Evolutionary conservation across 1,140 invertebrate species (phyloP), one percentile per base, ranked within the genome.

Genomic region (Pinna nobilis): DNA sequence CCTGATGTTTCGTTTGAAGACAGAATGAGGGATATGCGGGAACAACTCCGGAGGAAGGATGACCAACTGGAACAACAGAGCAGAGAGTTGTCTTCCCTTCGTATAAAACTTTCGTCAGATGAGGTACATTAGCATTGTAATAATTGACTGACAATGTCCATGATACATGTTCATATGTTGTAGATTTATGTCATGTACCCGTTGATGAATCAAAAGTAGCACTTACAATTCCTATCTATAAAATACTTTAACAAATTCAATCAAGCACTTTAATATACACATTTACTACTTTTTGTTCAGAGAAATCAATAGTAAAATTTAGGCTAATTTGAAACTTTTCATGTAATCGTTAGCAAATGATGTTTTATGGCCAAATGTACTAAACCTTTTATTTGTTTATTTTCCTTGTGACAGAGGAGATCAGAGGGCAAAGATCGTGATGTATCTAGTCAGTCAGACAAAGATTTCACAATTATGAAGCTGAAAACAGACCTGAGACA

Each of bases 401-500:
- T 11, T 51, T 30, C 33, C 25, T 65, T 4, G 47, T 65, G 30
- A 47, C 61, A 72, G 70, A 72, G 55, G 33, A 37, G 55, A 41
- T 28, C 59, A n/a, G 67, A 70, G 28, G 44, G 32, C 33, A 18
- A 18, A 0, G 57, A 70, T 37, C 33, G 39, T 28, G 49, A 70
- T 28, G 15, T 47, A 64, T 67, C 77, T 77, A 70, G 70, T 77
- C 70, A 71, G 25, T 66, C 81, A 23, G 81, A 82, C 28, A 74
- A 76, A 73, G 83, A 85, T 66, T 81, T 78, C 33, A 59, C 81
- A 7, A 74, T 79, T 9, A 68, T 77, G 39, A 78, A 81, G 51
- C 53, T 84, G 15, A 83, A 80, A 70, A 78, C 81, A 32, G 85
- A 86, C 63, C 71, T 86, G 20, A 65, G 81, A 5, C 76, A 77